Conservation (phyloP, 2,888 invertebrate species). For the Andrena bicolor region DNA sequence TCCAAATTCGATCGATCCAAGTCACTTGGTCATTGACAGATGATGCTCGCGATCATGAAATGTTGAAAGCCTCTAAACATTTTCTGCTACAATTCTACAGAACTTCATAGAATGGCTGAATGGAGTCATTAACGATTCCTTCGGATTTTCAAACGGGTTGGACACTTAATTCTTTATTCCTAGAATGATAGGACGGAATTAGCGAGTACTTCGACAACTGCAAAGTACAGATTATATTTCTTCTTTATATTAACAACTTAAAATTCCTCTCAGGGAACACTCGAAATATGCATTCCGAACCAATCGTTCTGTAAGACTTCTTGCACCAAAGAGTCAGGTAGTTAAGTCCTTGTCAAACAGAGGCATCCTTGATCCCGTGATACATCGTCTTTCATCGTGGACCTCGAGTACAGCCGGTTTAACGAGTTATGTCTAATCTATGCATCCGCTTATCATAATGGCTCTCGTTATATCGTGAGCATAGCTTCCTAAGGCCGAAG, state of each 20-base stretch:
- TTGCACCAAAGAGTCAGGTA: neutral
- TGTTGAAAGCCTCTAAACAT: too few species aligned
- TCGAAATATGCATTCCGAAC: neutral
- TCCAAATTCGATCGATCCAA: slow-evolving; percentile 2
- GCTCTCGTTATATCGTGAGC: slow-evolving; percentile 81
- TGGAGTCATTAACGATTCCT: neutral
- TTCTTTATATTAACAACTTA: neutral
- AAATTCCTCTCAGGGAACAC: neutral
- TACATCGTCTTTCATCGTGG: slow-evolving; percentile 37
- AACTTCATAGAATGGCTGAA: neutral
- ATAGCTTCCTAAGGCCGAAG: slow-evolving; percentile 64
- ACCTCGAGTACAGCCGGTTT: slow-evolving; percentile 79
- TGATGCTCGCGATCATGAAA: neutral
- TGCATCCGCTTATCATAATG: slow-evolving; percentile 84
- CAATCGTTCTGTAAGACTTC: neutral
- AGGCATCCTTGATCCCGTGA: slow-evolving; percentile 30
- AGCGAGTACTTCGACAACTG: neutral
- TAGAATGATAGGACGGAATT: neutral
- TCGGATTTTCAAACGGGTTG: neutral
- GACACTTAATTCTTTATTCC: neutral
- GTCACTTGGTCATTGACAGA: neutral
- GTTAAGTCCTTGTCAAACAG: slow-evolving; percentile 28
- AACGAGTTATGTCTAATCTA: slow-evolving; percentile 84
- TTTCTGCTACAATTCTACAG: neutral
- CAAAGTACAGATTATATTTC: neutral